Evolutionary conservation across 2,113 vertebrate genomes (phyloP).

Genomic region (human): GRCh38 chr6:105612001-105612500

Average conservation of each 20-base stretch:
- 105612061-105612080: not conserved
- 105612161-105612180: not conserved
- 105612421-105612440: not conserved
- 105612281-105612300: not conserved
- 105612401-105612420: not conserved
- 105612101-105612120: not conserved
- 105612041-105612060: slow-evolving; percentile 51
- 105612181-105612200: not conserved
- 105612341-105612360: not conserved
- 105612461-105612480: not conserved
- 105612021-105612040: slow-evolving; percentile 46
- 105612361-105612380: not conserved
- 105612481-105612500: slow-evolving; percentile 1
- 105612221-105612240: not conserved
- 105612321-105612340: not conserved
- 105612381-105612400: not conserved
- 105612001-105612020: slow-evolving; percentile 31
- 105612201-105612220: not conserved
- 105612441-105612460: not conserved
- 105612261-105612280: not conserved
- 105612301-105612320: not conserved
- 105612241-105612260: not conserved
- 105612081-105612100: not conserved
- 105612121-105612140: not conserved
- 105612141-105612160: not conserved